phyloP scores from a whole-genome alignment of 2,113 vertebrate species.

The Trinectes maculatus region DNA sequence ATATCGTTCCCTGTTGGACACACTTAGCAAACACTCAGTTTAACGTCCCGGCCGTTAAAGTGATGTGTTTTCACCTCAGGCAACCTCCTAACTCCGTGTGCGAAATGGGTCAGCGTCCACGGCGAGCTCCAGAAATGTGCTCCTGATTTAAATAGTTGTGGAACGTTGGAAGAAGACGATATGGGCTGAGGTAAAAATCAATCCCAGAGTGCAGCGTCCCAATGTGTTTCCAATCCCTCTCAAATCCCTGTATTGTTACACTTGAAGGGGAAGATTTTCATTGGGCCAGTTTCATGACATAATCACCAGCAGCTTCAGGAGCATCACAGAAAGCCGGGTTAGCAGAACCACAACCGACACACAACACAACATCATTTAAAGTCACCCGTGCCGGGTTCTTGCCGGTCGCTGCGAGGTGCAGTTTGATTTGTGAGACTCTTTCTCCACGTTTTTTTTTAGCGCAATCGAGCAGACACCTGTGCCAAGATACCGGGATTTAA shows the following conservation, averaged over 20 bases:
- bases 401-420: slow-evolving; percentile 16
- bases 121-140: slow-evolving; percentile 47
- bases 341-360: not conserved
- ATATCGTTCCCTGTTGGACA: not conserved
- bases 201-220: slow-evolving; percentile 37
- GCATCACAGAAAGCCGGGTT: too few species aligned
- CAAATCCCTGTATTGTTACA: slow-evolving; percentile 41
- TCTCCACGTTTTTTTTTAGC: slow-evolving; percentile 17
- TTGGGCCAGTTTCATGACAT: slow-evolving; percentile 57
- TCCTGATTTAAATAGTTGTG: slow-evolving; percentile 51
- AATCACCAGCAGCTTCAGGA: slow-evolving; percentile 45
- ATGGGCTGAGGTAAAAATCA: slow-evolving; percentile 21
- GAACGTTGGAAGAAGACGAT: slow-evolving; percentile 47
- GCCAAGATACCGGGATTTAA: slow-evolving; percentile 33
- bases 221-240: slow-evolving; percentile 60
- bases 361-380: slow-evolving; percentile 17
- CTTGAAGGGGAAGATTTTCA: slow-evolving; percentile 51
- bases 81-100: slow-evolving; percentile 4
- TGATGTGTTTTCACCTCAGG: slow-evolving; percentile 3
- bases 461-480: slow-evolving; percentile 42
- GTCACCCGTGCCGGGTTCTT: slow-evolving; percentile 41
- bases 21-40: not conserved
- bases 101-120: slow-evolving; percentile 26
- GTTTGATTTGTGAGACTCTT: slow-evolving; percentile 33
- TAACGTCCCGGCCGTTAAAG: not conserved